phyloP scores from a whole-genome alignment of 2,113 vertebrate genomes.

The Gadus macrocephalus region DNA sequence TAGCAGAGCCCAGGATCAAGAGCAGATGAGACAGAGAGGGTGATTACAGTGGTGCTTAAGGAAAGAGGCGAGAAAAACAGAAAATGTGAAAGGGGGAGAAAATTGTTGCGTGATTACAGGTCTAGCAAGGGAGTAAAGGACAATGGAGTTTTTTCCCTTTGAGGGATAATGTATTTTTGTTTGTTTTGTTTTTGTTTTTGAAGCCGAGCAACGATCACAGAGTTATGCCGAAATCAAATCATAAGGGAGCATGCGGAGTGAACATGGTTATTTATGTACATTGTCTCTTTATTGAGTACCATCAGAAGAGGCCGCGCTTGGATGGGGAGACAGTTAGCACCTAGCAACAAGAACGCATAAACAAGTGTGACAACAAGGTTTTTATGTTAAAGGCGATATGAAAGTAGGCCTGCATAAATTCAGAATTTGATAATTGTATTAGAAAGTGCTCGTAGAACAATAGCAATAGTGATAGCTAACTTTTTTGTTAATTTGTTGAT shows the following conservation, averaged over 20 bases:
- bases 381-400: no score
- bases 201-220: background rate
- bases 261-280: no score
- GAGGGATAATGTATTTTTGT: background rate
- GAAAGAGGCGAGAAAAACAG: constrained; percentile 38
- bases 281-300: no score
- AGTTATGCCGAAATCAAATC: background rate
- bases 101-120: constrained; percentile 11
- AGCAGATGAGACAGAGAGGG: constrained; percentile 14
- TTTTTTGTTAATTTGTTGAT: no score
- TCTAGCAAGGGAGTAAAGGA: background rate
- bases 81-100: constrained; percentile 10
- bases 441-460: no score
- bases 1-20: constrained; percentile 24
- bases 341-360: no score
- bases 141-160: constrained; percentile 17
- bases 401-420: no score
- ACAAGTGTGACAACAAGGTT: no score
- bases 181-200: background rate
- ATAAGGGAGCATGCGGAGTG: background rate
- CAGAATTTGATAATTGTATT: no score
- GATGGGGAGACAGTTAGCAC: no score
- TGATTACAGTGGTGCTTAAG: constrained; percentile 43
- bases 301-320: no score
- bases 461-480: no score